phyloP scores from a whole-genome alignment of 1,140 invertebrate genomes.

The Drosophila kikkawai region DNA sequence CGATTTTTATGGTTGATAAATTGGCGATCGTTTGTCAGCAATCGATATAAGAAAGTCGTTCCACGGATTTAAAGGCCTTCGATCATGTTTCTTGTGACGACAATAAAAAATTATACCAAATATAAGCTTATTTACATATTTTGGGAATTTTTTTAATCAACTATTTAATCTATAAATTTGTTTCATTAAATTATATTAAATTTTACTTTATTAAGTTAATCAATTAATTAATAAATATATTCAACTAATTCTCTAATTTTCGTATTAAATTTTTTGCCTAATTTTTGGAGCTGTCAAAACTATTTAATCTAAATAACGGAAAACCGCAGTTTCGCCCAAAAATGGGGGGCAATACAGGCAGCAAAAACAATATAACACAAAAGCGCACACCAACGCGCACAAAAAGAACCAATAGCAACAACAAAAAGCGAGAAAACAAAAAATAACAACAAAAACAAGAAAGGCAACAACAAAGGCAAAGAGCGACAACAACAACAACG shows the following conservation, averaged over 20 bases:
- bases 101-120: slow-evolving; percentile 4
- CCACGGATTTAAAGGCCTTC: slow-evolving; percentile 3
- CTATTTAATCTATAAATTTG: background rate
- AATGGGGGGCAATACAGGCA: slow-evolving; percentile 20
- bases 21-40: slow-evolving; percentile 24
- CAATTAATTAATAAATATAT: background rate
- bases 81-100: background rate
- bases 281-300: slow-evolving; percentile 69
- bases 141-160: no score
- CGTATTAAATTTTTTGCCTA: slow-evolving; percentile 14
- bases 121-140: background rate
- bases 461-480: slow-evolving; percentile 9
- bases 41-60: slow-evolving; percentile 27
- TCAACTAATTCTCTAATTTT: background rate
- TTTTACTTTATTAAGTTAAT: background rate
- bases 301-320: slow-evolving; percentile 79
- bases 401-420: slow-evolving; percentile 43
- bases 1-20: slow-evolving; percentile 45
- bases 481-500: slow-evolving; percentile 42
- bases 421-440: slow-evolving; percentile 59
- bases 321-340: slow-evolving; percentile 56
- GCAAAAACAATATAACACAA: slow-evolving; percentile 31
- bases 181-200: no score
- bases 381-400: slow-evolving; percentile 34
- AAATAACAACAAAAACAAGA: slow-evolving; percentile 43